A percentile compares a stretch with the other conserved stretches of the same genome.
phyloP scores from a whole-genome alignment of 2,888 invertebrate genomes.

The Hypena proboscidalis region DNA sequence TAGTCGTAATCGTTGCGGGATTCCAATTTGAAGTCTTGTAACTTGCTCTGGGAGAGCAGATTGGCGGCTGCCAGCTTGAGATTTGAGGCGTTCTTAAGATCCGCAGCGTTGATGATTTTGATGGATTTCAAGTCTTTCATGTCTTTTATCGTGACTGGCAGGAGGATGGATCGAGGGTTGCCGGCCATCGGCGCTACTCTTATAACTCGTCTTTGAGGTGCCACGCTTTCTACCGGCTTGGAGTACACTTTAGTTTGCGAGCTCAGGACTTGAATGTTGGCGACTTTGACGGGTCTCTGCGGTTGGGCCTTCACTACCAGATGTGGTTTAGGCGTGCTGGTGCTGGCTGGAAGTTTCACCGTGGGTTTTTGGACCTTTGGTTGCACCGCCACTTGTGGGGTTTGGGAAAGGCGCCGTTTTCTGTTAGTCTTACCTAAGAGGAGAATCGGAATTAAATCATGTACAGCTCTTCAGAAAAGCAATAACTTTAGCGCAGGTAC shows the following conservation, averaged over 20 bases:
- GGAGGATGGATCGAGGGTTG: constrained; percentile 87
- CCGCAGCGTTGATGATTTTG: constrained; percentile 89
- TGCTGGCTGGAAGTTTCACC: constrained; percentile 60
- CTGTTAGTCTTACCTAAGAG: constrained; percentile 68
- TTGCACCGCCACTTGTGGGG: constrained; percentile 68
- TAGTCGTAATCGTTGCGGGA: constrained; percentile 69
- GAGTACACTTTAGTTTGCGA: constrained; percentile 78
- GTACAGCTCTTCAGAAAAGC: too few species aligned
- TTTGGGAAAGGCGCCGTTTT: constrained; percentile 77
- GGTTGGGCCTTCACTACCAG: constrained; percentile 77
- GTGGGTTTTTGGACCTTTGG: constrained; percentile 76
- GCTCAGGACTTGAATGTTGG: constrained; percentile 76
- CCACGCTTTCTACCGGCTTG: constrained; percentile 75
- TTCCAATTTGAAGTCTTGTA: constrained; percentile 71
- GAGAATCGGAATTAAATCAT: constrained; percentile 20
- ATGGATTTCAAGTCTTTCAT: constrained; percentile 90
- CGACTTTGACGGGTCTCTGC: constrained; percentile 72
- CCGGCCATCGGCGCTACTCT: constrained; percentile 79
- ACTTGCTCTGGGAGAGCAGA: constrained; percentile 76
- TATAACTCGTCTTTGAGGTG: constrained; percentile 74
- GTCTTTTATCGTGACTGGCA: constrained; percentile 89
- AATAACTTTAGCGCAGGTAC: too few species aligned
- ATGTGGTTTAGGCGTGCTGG: constrained; percentile 65
- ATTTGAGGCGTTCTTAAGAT: constrained; percentile 82
- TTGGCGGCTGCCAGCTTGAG: constrained; percentile 83